These are phyloP conservation scores for Tigriopus japonicus DNA, from an alignment of 1,140 invertebrate species.

Conservation along the genomic window DNA sequence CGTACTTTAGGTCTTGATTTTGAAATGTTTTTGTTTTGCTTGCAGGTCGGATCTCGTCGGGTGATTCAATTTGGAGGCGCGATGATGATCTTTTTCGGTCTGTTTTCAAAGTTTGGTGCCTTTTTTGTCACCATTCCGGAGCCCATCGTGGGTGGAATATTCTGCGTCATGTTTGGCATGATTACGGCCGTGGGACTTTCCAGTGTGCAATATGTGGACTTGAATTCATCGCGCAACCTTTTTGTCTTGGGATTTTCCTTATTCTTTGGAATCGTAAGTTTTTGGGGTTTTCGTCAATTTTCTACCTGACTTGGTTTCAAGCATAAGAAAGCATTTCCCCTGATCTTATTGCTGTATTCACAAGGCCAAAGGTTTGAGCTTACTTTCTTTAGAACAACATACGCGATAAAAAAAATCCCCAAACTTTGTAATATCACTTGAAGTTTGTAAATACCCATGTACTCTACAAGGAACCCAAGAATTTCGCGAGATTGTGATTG, in stretches of 20 bases:
- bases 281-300: not conserved
- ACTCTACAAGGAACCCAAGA: too few species aligned
- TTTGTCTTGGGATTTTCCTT: slow-evolving; percentile 73
- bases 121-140: slow-evolving; percentile 72
- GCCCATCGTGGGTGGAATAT: slow-evolving; percentile 67
- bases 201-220: slow-evolving; percentile 26
- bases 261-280: slow-evolving; percentile 35
- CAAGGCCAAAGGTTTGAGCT: too few species aligned
- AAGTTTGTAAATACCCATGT: too few species aligned
- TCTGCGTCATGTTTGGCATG: slow-evolving; percentile 72
- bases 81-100: slow-evolving; percentile 55
- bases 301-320: not conserved
- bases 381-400: too few species aligned
- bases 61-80: slow-evolving; percentile 60
- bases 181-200: slow-evolving; percentile 51
- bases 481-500: too few species aligned
- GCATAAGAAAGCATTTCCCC: too few species aligned
- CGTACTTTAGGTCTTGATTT: too few species aligned
- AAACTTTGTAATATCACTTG: too few species aligned
- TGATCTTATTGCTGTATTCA: too few species aligned
- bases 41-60: slow-evolving; percentile 56
- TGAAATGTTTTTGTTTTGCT: not conserved
- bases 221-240: slow-evolving; percentile 39
- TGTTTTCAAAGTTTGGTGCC: slow-evolving; percentile 62
- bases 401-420: too few species aligned